phyloP scores from a whole-genome alignment of 2,888 invertebrate genomes.

The Saturnia japonica region DNA sequence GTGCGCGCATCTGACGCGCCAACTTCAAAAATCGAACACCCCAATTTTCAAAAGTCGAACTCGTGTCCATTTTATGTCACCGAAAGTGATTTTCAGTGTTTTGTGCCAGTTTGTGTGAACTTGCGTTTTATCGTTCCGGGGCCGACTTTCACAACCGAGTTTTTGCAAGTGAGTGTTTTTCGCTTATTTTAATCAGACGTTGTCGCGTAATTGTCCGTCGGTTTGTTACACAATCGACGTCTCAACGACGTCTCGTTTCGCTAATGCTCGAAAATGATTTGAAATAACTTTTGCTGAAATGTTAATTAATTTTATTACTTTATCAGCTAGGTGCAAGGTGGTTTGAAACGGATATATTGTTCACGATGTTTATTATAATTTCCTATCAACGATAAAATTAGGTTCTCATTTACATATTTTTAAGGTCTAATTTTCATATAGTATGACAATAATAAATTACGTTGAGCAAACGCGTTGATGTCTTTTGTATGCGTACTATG shows the following conservation, averaged over 20 bases:
- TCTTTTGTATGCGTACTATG: slow-evolving; percentile 65
- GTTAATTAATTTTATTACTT: not conserved
- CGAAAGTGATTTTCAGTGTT: slow-evolving; percentile 53
- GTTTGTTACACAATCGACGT: slow-evolving; percentile 53
- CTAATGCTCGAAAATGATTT: slow-evolving; percentile 50
- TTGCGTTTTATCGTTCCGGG: slow-evolving; percentile 47
- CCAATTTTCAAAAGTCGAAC: slow-evolving; percentile 47
- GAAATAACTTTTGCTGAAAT: slow-evolving; percentile 25
- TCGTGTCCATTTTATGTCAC: slow-evolving; percentile 56
- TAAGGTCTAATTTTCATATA: not conserved
- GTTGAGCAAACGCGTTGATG: slow-evolving; percentile 54
- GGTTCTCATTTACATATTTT: not conserved
- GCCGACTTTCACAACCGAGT: slow-evolving; percentile 61
- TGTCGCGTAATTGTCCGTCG: slow-evolving; percentile 54
- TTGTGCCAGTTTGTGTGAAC: slow-evolving; percentile 60
- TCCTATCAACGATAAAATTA: not conserved
- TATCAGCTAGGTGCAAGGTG: not conserved
- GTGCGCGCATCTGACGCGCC: slow-evolving; percentile 62
- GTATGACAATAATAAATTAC: not conserved
- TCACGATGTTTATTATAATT: not conserved
- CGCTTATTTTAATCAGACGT: slow-evolving; percentile 60
- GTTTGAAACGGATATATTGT: not conserved
- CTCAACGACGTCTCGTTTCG: slow-evolving; percentile 50
- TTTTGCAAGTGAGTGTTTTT: slow-evolving; percentile 74
- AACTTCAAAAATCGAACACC: slow-evolving; percentile 43